These are phyloP conservation scores for Cirrhinus molitorella DNA, from an alignment of 2,797 vertebrate genomes.

Conservation along the genomic window DNA sequence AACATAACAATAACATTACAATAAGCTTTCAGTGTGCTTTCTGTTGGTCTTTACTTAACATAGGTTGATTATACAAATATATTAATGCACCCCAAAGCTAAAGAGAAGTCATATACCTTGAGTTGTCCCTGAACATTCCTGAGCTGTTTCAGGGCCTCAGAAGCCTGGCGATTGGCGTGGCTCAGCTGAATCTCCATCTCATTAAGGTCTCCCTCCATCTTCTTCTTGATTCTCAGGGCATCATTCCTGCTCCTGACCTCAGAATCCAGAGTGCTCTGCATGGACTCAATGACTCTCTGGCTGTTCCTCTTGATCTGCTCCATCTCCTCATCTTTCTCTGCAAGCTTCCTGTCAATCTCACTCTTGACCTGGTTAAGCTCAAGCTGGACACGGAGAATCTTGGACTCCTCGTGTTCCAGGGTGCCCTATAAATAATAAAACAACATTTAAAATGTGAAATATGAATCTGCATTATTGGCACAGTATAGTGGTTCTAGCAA, in stretches of 20 bases:
- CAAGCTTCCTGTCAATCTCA: conserved; percentile 84
- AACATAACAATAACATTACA: not conserved
- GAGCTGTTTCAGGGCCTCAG: conserved; percentile 23
- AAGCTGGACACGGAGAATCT: conserved; percentile 85
- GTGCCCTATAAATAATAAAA: conserved; percentile 70
- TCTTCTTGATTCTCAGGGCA: conserved; percentile 89
- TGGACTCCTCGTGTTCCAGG: conserved; percentile 88
- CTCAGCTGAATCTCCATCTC: conserved; percentile 89
- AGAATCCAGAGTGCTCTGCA: conserved; percentile 84
- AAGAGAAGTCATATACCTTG: conserved; percentile 42
- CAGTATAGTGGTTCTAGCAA: too few species aligned
- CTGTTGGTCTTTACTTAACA: not conserved
- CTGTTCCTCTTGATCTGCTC: conserved; percentile 89
- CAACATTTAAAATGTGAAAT: too few species aligned
- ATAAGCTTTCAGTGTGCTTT: conserved; percentile 1
- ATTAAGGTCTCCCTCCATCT: conserved; percentile 88
- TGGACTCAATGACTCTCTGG: conserved; percentile 82
- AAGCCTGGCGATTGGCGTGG: conserved; percentile 75
- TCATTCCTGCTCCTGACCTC: conserved; percentile 90
- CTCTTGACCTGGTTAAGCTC: conserved; percentile 87
- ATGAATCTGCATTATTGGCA: too few species aligned
- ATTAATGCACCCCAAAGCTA: not conserved
- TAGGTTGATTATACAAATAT: not conserved
- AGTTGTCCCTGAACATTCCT: conserved; percentile 83
- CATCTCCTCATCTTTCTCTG: conserved; percentile 90